Conservation (phyloP, 2,797 vertebrate species). For the Pachyuromys duprasi region DNA sequence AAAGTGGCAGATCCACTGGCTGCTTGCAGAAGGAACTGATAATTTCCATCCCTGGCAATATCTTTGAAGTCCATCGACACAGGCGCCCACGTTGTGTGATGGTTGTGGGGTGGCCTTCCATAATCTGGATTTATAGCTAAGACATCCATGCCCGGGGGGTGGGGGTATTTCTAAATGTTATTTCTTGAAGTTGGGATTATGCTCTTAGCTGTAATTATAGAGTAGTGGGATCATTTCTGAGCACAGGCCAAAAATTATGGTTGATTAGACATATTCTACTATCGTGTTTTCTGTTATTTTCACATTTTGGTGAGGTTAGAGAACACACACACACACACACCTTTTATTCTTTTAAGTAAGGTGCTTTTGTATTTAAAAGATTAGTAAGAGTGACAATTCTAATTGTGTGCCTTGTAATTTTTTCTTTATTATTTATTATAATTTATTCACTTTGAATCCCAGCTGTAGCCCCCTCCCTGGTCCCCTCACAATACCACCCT, state of each 20-base stretch:
- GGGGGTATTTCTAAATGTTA: slow-evolving; percentile 79
- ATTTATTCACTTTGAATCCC: no score
- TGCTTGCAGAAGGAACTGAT: slow-evolving; percentile 61
- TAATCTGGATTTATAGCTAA: slow-evolving; percentile 75
- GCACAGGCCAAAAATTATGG: slow-evolving; percentile 72
- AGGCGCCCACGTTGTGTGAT: slow-evolving; percentile 62
- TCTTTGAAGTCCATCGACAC: slow-evolving; percentile 83
- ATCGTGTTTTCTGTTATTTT: slow-evolving; percentile 1
- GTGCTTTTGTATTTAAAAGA: slow-evolving; percentile 61
- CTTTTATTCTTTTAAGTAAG: slow-evolving; percentile 50
- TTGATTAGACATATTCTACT: slow-evolving; percentile 5
- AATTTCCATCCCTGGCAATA: slow-evolving; percentile 78
- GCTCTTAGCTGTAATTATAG: slow-evolving; percentile 80
- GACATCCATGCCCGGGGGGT: slow-evolving; percentile 20
- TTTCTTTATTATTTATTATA: no score
- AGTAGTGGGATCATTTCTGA: slow-evolving; percentile 29
- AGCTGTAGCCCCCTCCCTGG: no score
- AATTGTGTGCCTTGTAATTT: slow-evolving; percentile 1
- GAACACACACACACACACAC: neutral
- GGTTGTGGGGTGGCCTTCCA: slow-evolving; percentile 65
- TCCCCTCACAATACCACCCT: no score
- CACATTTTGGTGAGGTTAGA: slow-evolving; percentile 11
- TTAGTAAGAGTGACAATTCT: slow-evolving; percentile 26
- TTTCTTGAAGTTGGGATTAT: slow-evolving; percentile 79
- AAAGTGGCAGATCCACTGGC: slow-evolving; percentile 75